Percentiles rank a stretch among this genome's conserved stretches.
These are phyloP conservation scores for Ammodytes marinus DNA, from an alignment of 2,113 vertebrate species.

Conservation along the genomic window DNA sequence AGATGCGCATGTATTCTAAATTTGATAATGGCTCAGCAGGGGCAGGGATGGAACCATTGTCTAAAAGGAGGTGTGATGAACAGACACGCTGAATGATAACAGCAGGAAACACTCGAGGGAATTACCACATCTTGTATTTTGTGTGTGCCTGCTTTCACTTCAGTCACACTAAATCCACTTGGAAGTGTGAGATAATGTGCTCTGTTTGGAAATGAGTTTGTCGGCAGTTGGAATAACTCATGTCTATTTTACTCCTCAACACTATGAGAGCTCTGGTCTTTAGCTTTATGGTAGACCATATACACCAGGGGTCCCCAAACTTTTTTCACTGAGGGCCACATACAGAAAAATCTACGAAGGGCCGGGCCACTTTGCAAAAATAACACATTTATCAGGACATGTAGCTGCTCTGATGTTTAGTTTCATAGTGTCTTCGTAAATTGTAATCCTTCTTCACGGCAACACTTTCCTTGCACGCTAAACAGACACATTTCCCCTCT, in stretches of 20 bases:
- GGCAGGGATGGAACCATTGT: background rate
- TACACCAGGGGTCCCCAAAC: no score
- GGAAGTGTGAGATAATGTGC: background rate
- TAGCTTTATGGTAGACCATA: background rate
- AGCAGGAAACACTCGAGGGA: background rate
- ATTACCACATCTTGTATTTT: background rate
- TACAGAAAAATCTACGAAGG: no score
- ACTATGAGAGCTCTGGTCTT: background rate
- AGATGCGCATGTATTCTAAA: background rate
- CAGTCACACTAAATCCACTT: background rate
- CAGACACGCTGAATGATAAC: background rate
- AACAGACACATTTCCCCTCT: no score
- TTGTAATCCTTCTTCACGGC: no score
- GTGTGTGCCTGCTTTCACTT: background rate
- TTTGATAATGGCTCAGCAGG: background rate
- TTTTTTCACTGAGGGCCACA: no score
- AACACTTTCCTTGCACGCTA: no score
- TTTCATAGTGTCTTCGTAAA: no score
- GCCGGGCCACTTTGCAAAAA: no score
- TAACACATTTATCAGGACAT: no score
- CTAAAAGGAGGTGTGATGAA: background rate
- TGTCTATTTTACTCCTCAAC: background rate
- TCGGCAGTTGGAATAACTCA: background rate
- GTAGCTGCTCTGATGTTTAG: no score
- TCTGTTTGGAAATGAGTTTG: background rate